Conservation (phyloP, 1,140 invertebrate species). For the Ips nitidus region DNA sequence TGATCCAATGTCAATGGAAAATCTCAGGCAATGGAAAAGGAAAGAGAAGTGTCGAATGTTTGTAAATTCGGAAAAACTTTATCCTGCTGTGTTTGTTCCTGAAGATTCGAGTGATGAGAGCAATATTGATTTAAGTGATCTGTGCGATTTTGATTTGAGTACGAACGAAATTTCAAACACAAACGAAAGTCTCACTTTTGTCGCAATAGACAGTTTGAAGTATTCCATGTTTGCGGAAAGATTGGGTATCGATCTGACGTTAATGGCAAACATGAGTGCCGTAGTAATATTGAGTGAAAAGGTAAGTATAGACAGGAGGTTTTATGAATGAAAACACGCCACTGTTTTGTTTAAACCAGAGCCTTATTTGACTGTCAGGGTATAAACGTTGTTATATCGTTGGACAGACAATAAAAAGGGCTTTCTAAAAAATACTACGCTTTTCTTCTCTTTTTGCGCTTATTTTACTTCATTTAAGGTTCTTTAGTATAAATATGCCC, state of each 20-base stretch:
- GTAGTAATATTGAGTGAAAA: conserved; percentile 72
- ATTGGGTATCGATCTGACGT: conserved; percentile 68
- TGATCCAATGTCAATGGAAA: conserved; percentile 58
- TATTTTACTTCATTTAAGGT: no score
- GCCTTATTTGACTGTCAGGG: neutral
- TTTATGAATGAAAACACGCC: neutral
- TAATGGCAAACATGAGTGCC: conserved; percentile 63
- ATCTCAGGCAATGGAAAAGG: conserved; percentile 51
- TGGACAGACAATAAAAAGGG: no score
- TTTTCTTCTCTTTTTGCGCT: no score
- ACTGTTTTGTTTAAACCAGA: neutral
- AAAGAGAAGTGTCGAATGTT: conserved; percentile 53
- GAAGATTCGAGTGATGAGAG: conserved; percentile 4
- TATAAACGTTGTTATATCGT: no score
- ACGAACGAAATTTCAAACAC: conserved; percentile 60
- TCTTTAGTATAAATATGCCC: no score
- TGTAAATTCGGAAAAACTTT: conserved; percentile 51
- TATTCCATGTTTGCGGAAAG: conserved; percentile 73
- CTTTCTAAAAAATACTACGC: no score
- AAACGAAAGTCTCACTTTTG: conserved; percentile 65
- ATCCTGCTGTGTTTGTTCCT: conserved; percentile 43
- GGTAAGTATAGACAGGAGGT: conserved; percentile 54
- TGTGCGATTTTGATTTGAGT: conserved; percentile 14
- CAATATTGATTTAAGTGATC: neutral
- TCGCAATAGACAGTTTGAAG: conserved; percentile 70